Base-by-base conservation (phyloP, 2,888 invertebrate species). In the Pollenia angustigena region DNA sequence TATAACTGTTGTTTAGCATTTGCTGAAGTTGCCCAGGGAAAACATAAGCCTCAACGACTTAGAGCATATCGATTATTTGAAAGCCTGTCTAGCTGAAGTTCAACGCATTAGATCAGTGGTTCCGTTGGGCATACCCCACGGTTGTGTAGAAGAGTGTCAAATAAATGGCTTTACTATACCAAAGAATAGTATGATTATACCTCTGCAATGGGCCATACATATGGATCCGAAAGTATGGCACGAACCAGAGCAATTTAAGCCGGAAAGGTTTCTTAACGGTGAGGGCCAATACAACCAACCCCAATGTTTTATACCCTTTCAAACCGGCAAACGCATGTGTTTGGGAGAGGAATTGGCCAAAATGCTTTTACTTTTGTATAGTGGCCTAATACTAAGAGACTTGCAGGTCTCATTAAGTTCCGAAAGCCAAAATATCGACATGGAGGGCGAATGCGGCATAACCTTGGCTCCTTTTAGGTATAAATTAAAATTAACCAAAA, bases 91-190 rank as follows among this genome's bases (percentile, higher is more conserved):
- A 50, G 95, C 95, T 80, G 98, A 98, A 94, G 95, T 95, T 0
- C 97, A 97, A 91, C 94, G 98, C 72, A 95, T 97, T 56, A 94
- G 97, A 42, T 95, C 96, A 0, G 96, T 97, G 4, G 96, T 97
- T 0, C 97, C 98, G 0, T 93, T 97, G 46, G 98, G 98, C 4
- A 96, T 98, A 89, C 97, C 98, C 9, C 98, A 98, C 91, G 97
- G 97, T 56, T 95, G 96, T 4, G 90, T 94, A 0, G 92, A 95
- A 89, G 95, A 93, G 46, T 60, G 89, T 0, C 75, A 81, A 7
- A 91, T 96, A 50, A 95, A 94, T 9, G 95, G 95, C n/a, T 97
- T 95, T 90, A 93, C 91, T 78, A 94, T 97, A 72, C 96, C 96
- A 0, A 95, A 95, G 91, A 95, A 96, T 89, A 90, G 95, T 88